phyloP scores from a whole-genome alignment of 1,140 invertebrate genomes.

The Ylistrum balloti region DNA sequence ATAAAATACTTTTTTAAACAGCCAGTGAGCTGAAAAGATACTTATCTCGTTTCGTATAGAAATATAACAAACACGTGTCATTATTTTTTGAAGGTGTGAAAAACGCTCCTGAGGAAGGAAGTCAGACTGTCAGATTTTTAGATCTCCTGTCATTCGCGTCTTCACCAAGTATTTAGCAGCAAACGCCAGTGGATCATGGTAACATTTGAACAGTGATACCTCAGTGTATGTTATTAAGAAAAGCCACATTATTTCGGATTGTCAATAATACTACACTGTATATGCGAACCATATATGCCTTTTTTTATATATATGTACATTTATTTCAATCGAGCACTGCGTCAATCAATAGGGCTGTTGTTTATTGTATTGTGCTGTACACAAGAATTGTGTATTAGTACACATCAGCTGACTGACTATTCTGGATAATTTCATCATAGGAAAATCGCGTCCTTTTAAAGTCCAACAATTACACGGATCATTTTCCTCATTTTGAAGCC shows the following conservation, averaged over 20 bases:
- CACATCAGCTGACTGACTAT: not conserved
- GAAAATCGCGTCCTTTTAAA: too few species aligned
- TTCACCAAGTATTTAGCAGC: not conserved
- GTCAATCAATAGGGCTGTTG: not conserved
- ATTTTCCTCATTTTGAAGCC: not conserved
- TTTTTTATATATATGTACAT: not conserved
- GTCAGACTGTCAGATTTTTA: too few species aligned
- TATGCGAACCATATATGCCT: not conserved
- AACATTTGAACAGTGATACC: too few species aligned
- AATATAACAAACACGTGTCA: constrained; percentile 31
- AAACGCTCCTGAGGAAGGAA: too few species aligned
- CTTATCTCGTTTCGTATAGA: not conserved
- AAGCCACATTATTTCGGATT: not conserved
- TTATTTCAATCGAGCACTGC: not conserved
- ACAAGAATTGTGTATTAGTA: not conserved
- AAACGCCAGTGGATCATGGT: not conserved
- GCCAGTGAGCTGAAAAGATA: not conserved
- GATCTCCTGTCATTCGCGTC: constrained; percentile 10
- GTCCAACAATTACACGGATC: not conserved
- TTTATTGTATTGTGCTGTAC: not conserved
- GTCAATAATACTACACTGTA: not conserved
- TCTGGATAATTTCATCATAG: not conserved
- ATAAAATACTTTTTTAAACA: not conserved
- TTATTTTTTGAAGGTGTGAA: constrained; percentile 16
- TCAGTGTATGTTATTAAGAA: not conserved